Evolutionary conservation across 2,888 invertebrate species (phyloP).

Genomic region (Phalera bucephala): DNA sequence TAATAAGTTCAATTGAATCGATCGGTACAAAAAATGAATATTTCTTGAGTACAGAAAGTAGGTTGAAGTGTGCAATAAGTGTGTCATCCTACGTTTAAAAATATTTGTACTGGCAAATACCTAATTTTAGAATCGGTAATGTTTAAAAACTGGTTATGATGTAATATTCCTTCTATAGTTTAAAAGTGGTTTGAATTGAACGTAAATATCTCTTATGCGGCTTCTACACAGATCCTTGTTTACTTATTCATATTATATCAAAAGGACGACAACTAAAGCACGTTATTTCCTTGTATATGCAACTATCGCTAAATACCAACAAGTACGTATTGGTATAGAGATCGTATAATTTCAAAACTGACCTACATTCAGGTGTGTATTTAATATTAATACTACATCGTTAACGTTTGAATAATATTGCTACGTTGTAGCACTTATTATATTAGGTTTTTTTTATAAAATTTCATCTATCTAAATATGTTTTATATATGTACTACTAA

Average conservation of each 20-base stretch:
- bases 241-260: slow-evolving; percentile 42
- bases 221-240: slow-evolving; percentile 35
- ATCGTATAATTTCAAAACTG: slow-evolving; percentile 7
- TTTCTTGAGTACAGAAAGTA: slow-evolving; percentile 17
- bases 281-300: slow-evolving; percentile 29
- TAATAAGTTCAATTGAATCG: slow-evolving; percentile 10
- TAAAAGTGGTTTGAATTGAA: too few species aligned
- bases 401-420: not conserved
- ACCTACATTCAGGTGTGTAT: slow-evolving; percentile 7
- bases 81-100: slow-evolving; percentile 19
- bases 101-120: too few species aligned
- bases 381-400: not conserved
- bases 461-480: too few species aligned
- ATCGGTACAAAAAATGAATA: slow-evolving; percentile 6
- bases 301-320: slow-evolving; percentile 8
- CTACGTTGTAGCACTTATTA: not conserved
- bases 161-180: slow-evolving; percentile 5
- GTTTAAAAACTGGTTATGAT: slow-evolving; percentile 1
- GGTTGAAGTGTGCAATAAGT: slow-evolving; percentile 21
- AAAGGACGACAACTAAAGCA: slow-evolving; percentile 40
- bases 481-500: too few species aligned
- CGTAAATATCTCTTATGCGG: slow-evolving; percentile 13
- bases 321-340: slow-evolving; percentile 2
- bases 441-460: not conserved
- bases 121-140: not conserved